Evolutionary conservation across 2,888 invertebrate species (phyloP).

Genomic region (Sesia bembeciformis): DNA sequence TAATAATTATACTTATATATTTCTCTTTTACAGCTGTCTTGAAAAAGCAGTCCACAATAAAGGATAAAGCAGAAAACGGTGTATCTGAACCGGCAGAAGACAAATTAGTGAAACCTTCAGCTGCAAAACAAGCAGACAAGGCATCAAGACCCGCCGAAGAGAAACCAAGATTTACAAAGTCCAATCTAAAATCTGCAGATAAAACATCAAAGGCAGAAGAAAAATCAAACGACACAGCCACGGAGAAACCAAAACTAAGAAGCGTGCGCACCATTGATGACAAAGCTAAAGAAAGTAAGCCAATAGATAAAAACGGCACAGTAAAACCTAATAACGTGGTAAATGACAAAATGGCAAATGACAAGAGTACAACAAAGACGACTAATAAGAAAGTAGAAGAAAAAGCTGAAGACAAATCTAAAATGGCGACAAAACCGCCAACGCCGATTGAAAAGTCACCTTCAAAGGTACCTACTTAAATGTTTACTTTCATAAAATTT

Average conservation of each 20-base stretch:
- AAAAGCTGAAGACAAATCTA: conserved; percentile 40
- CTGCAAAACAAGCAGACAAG: conserved; percentile 51
- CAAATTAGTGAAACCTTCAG: conserved; percentile 56
- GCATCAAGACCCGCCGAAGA: conserved; percentile 38
- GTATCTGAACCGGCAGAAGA: conserved; percentile 46
- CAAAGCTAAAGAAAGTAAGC: conserved; percentile 43
- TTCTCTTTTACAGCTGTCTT: conserved; percentile 46
- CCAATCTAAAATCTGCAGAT: conserved; percentile 27
- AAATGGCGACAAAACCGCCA: conserved; percentile 66
- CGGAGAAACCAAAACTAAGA: conserved; percentile 45
- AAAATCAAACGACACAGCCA: conserved; percentile 24
- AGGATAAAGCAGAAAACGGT: conserved; percentile 54
- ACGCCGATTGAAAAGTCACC: conserved; percentile 49
- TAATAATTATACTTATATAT: neutral
- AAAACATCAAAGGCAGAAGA: conserved; percentile 31
- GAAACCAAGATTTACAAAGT: conserved; percentile 50
- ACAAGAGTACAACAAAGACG: conserved; percentile 19
- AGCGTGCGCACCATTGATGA: conserved; percentile 61
- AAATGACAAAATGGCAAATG: conserved; percentile 27
- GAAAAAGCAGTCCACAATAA: conserved; percentile 62
- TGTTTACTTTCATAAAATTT: too few species aligned
- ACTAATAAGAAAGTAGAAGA: conserved; percentile 24
- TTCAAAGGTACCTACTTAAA: conserved; percentile 34
- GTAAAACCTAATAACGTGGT: conserved; percentile 10
- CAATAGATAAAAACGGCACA: neutral